Evolutionary conservation across 1,140 invertebrate species (phyloP).

Genomic region (Drosophila sechellia): DNA sequence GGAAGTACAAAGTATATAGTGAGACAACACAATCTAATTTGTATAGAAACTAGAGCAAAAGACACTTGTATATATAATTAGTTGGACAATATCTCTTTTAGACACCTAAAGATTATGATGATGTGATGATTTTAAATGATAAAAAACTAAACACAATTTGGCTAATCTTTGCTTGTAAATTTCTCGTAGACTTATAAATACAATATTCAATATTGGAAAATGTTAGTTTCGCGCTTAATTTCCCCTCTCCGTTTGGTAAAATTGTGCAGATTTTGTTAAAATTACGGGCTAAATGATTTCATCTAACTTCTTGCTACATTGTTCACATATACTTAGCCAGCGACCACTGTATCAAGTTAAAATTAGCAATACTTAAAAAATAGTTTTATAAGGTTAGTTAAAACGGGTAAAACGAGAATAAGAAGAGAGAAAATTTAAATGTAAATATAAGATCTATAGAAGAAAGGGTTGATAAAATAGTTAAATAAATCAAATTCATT

Average conservation of each 20-base stretch:
- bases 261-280: conserved; percentile 68
- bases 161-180: conserved; percentile 62
- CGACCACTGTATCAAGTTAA: conserved; percentile 21
- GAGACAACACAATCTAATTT: conserved; percentile 20
- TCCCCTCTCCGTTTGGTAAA: conserved; percentile 52
- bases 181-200: conserved; percentile 51
- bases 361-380: background rate
- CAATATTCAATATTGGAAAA: conserved; percentile 59
- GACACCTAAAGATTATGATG: conserved; percentile 22
- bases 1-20: conserved; percentile 52
- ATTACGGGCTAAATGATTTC: conserved; percentile 49
- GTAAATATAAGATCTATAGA: background rate
- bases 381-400: background rate
- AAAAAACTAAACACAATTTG: conserved; percentile 39
- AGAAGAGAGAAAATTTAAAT: background rate
- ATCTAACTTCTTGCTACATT: conserved; percentile 48
- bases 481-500: background rate
- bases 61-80: conserved; percentile 16
- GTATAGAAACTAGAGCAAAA: conserved; percentile 34
- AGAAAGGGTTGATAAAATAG: background rate
- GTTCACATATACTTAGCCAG: conserved; percentile 40
- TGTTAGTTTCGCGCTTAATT: conserved; percentile 43
- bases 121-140: conserved; percentile 23
- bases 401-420: background rate
- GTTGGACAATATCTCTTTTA: conserved; percentile 10